phyloP scores from a whole-genome alignment of 2,888 invertebrate species.

The Gryllus longicercus region DNA sequence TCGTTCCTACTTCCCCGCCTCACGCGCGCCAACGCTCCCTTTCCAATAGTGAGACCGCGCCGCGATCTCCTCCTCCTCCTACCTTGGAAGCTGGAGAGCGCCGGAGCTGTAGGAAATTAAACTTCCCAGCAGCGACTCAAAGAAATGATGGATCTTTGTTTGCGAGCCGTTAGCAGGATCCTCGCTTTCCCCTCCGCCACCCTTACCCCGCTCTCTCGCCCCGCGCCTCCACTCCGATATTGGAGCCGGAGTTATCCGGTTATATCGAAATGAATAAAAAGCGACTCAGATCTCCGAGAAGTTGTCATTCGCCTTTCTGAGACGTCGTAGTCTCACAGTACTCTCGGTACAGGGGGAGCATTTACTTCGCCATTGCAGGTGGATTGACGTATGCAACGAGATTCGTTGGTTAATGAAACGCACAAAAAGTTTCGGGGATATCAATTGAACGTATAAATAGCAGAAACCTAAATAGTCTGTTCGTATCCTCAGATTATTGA shows the following conservation, averaged over 20 bases:
- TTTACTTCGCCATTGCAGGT: too few species aligned
- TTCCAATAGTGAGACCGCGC: background rate
- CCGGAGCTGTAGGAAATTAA: background rate
- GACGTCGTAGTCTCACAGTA: too few species aligned
- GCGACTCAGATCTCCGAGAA: background rate
- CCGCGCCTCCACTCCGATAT: background rate
- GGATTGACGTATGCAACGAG: too few species aligned
- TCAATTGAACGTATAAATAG: too few species aligned
- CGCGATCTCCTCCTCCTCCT: background rate
- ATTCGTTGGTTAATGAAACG: too few species aligned
- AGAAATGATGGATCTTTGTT: slow-evolving; percentile 17
- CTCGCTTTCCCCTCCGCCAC: background rate
- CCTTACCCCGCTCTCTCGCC: background rate
- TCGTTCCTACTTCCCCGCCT: background rate
- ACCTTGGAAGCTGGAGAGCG: background rate
- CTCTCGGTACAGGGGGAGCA: too few species aligned
- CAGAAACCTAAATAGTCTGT: too few species aligned
- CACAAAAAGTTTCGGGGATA: too few species aligned
- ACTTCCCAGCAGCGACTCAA: slow-evolving; percentile 10
- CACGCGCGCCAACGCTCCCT: background rate
- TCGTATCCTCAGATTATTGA: too few species aligned
- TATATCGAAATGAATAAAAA: slow-evolving; percentile 11
- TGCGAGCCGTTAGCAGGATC: background rate
- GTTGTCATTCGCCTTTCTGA: background rate
- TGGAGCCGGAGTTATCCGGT: background rate